phyloP scores from a whole-genome alignment of 2,797 vertebrate genomes.

The Rachycentron canadum region DNA sequence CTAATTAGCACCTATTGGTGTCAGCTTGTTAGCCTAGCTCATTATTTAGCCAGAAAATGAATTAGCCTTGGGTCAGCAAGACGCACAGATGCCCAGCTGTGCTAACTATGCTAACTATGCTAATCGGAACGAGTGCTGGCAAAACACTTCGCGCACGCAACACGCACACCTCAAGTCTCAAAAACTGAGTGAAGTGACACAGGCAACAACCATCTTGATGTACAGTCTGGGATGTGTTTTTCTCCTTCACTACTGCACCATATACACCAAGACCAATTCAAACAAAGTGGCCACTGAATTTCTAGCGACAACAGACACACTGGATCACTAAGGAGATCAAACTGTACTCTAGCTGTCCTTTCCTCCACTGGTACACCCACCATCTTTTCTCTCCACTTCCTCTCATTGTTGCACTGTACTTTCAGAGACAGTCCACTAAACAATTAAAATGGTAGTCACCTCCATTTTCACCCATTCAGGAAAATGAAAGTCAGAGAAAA shows the following conservation, averaged over 20 bases:
- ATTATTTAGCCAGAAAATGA: no score
- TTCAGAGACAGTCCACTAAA: slow-evolving; percentile 48
- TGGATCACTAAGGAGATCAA: slow-evolving; percentile 35
- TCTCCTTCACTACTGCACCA: not conserved
- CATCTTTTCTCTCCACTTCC: slow-evolving; percentile 49
- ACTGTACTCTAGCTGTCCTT: slow-evolving; percentile 14
- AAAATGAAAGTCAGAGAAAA: slow-evolving; percentile 80
- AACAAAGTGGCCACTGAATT: not conserved
- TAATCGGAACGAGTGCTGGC: no score
- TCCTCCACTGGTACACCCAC: slow-evolving; percentile 20
- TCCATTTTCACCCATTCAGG: slow-evolving; percentile 68
- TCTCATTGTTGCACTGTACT: slow-evolving; percentile 53
- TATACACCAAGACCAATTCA: not conserved
- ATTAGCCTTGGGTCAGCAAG: no score
- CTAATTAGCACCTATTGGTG: no score
- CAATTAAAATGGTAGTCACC: slow-evolving; percentile 70
- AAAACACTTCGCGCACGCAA: no score
- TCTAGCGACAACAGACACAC: slow-evolving; percentile 5
- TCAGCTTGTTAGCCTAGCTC: no score
- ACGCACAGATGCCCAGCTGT: no score
- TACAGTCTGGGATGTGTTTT: no score
- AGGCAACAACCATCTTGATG: no score
- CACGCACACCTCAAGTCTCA: no score
- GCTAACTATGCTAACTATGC: no score
- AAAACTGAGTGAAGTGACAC: no score